A percentile compares a stretch with the other conserved stretches of the same genome.
These are phyloP conservation scores for Bettongia penicillata DNA, from an alignment of 2,113 vertebrate species.

Conservation along the genomic window DNA sequence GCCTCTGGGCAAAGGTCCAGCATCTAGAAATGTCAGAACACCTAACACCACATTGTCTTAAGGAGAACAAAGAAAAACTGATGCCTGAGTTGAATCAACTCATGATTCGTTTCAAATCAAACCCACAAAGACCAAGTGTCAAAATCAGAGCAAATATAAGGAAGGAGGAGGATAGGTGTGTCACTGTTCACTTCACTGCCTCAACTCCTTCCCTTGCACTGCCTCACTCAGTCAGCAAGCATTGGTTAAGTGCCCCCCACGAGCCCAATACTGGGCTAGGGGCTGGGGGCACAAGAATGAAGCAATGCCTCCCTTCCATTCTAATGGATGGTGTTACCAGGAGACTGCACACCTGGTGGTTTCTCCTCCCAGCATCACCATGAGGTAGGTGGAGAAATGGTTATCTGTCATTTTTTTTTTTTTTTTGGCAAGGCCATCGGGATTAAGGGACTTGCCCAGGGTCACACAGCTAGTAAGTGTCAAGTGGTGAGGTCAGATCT, in stretches of 20 bases:
- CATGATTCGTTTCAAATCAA: conserved; percentile 85
- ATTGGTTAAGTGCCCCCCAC: neutral
- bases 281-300: neutral
- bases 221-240: neutral
- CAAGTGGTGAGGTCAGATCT: no score
- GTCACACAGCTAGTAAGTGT: no score
- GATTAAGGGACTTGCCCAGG: no score
- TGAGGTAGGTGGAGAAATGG: neutral
- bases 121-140: neutral
- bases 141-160: neutral
- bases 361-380: neutral
- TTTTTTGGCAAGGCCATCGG: no score
- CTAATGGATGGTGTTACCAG: neutral
- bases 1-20: neutral
- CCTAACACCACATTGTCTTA: neutral
- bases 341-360: neutral
- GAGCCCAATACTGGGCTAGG: neutral
- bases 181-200: neutral
- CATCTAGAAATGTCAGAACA: neutral
- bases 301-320: neutral
- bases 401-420: neutral
- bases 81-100: conserved; percentile 87
- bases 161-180: neutral
- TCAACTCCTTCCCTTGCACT: neutral
- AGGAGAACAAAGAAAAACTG: conserved; percentile 73